Evolutionary conservation across 2,888 invertebrate genomes (phyloP), one percentile per base, ranked within the genome.

Genomic region (Andrena camellia): DNA sequence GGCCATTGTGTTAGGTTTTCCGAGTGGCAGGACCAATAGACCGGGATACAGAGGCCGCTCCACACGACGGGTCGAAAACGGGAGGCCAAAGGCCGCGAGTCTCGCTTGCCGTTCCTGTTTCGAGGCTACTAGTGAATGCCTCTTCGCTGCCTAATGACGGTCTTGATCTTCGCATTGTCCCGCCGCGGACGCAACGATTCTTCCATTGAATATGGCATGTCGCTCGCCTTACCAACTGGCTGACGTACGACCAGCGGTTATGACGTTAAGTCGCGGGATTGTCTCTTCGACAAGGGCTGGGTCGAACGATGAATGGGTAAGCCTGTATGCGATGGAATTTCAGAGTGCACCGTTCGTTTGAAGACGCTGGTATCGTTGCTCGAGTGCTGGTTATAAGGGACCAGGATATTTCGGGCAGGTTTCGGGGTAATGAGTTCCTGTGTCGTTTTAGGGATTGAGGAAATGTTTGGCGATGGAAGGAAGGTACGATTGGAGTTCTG

Each of bases 21-120:
- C 81, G 83, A 84, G 80, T 68, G 74, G 77, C 82, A 68, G 83
- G 78, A 80, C 84, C 88, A 86, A 89, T 90, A 86, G 85, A 84
- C 85, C 54, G 74, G 78, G 66, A 68, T 77, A 67, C 42, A 67
- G 33, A 57, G 68, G 17, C 71, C 67, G 70, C 42, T 35, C 26
- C 52, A 52, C 52, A 62, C 76, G 63, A 57, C 42, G 63, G 63
- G 76, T 76, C 60, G 67, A 72, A 83, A 75, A 57, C 76, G 78
- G 66, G 82, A 70, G 62, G 83, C 66, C 75, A 57, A 72, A 78
- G 70, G 67, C 69, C 70, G 81, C 73, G 67, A 83, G 82, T 42
- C 66, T 20, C 52, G 73, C 70, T 60, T 35, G 72, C 54, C 60
- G 74, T 63, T 33, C 75, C 57, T 79, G 78, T 84, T 77, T 82